Evolutionary conservation across 2,113 vertebrate genomes (phyloP).

Genomic region (Lota lota): DNA sequence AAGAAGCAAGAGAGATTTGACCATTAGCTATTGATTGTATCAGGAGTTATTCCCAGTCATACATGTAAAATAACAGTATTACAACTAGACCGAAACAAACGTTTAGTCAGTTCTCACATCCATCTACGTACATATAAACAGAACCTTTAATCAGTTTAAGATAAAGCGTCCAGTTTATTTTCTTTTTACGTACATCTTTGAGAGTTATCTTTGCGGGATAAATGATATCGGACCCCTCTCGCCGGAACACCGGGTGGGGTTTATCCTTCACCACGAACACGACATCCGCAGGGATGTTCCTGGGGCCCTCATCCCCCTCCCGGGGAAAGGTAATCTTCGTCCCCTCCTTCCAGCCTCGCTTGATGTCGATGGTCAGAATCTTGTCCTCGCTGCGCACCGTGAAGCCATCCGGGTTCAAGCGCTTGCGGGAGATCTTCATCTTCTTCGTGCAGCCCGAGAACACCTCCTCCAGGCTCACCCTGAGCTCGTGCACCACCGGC

Average conservation of each 20-base stretch:
- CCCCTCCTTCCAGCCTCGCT: slow-evolving; percentile 90
- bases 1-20: neutral
- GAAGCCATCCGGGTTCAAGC: slow-evolving; percentile 84
- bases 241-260: slow-evolving; percentile 81
- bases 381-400: slow-evolving; percentile 88
- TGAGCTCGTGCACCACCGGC: slow-evolving; percentile 85
- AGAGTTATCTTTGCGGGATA: slow-evolving; percentile 88
- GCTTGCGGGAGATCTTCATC: slow-evolving; percentile 94
- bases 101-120: neutral
- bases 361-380: slow-evolving; percentile 93
- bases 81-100: neutral
- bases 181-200: slow-evolving; percentile 77
- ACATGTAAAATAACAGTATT: no score
- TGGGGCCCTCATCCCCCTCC: slow-evolving; percentile 89
- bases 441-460: slow-evolving; percentile 91
- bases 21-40: neutral
- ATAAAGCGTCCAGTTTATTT: no score
- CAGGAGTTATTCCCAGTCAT: no score
- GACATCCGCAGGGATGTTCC: slow-evolving; percentile 89
- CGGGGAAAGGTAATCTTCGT: slow-evolving; percentile 96
- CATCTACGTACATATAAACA: neutral
- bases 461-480: slow-evolving; percentile 90
- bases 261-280: slow-evolving; percentile 96
- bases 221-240: slow-evolving; percentile 89
- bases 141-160: neutral